A percentile compares a stretch with the other conserved stretches of the same genome.
Evolutionary conservation across 1,140 invertebrate genomes (phyloP).

Genomic region (Micrasema minimum): DNA sequence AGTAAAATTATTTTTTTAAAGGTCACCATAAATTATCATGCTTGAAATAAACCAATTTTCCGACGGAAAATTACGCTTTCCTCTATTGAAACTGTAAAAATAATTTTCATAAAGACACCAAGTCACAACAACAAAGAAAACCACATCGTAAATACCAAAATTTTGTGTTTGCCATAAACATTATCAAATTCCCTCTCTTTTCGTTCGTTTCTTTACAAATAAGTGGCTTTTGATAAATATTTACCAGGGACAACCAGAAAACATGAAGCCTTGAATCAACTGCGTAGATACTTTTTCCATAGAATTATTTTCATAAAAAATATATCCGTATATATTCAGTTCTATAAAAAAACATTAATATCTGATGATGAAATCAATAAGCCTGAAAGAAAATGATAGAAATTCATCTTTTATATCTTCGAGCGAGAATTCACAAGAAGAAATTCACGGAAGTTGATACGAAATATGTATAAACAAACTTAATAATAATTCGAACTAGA

Average conservation of each 20-base stretch:
- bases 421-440: too few relatives aligned
- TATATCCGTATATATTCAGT: slow-evolving; percentile 6
- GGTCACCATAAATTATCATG: too few relatives aligned
- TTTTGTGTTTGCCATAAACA: slow-evolving; percentile 28
- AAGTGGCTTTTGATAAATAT: slow-evolving; percentile 34
- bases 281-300: not conserved
- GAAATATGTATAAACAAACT: too few relatives aligned
- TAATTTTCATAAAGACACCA: slow-evolving; percentile 26
- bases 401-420: too few relatives aligned
- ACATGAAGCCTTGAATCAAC: not conserved
- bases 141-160: slow-evolving; percentile 26
- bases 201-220: slow-evolving; percentile 7
- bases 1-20: too few relatives aligned
- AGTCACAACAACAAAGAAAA: slow-evolving; percentile 2
- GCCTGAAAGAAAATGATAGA: too few relatives aligned
- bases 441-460: too few relatives aligned
- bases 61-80: not conserved
- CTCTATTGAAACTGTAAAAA: slow-evolving; percentile 4
- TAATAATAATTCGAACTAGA: too few relatives aligned
- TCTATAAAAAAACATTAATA: not conserved
- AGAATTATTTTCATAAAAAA: slow-evolving; percentile 20
- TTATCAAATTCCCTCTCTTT: slow-evolving; percentile 20
- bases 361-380: not conserved
- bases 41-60: too few relatives aligned
- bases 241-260: slow-evolving; percentile 14